Evolutionary conservation across 2,888 invertebrate species (phyloP), one percentile per base, ranked within the genome.

Genomic region (Sisyra nigra): DNA sequence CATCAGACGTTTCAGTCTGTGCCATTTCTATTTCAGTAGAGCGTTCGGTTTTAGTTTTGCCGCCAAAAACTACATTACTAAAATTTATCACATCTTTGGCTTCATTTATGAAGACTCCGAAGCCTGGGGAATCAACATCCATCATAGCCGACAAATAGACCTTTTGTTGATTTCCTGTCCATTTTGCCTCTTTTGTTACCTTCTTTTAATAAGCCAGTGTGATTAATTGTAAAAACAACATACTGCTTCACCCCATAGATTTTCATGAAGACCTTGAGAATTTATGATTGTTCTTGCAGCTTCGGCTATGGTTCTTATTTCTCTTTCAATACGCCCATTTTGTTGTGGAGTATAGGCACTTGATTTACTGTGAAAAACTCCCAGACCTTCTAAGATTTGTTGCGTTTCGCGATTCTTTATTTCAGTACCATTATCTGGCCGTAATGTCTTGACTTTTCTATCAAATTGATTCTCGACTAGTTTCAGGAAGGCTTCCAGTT

Each of bases 381-480:
- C 53, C 4, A 53, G 44, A n/a, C 48, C 41, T 8, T 52, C 50
- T 40, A 53, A 36, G 14, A 54, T 13, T 46, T 49, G 44, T 19
- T 47, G 47, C 1, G 46, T 49, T 2, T 47, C 44, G 1, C 31
- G 18, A 47, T 57, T 56, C 42, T 52, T 53, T 1, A 56, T 53
- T 48, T 56, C 53, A 4, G 49, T 51, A 2, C 52, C 53, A 48
- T 55, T 54, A 42, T 55, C 53, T 17, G 51, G 53, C 44, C 38
- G 50, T 39, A 49, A 7, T 32, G 29, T 17, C 40, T 52, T 52
- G 1, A 52, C 45, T n/a, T 44, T 53, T 40, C 44, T 50, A 1
- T 44, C 48, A 46, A 54, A 52, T 48, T 55, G 55, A 49, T 54
- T 55, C 47, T 55, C 50, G 0, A 54, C 52, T 40, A 53, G n/a